Percentiles rank a stretch among this genome's conserved stretches.
These are phyloP conservation scores for Anniella stebbinsi DNA, from an alignment of 2,797 vertebrate species.

Conservation along the genomic window DNA sequence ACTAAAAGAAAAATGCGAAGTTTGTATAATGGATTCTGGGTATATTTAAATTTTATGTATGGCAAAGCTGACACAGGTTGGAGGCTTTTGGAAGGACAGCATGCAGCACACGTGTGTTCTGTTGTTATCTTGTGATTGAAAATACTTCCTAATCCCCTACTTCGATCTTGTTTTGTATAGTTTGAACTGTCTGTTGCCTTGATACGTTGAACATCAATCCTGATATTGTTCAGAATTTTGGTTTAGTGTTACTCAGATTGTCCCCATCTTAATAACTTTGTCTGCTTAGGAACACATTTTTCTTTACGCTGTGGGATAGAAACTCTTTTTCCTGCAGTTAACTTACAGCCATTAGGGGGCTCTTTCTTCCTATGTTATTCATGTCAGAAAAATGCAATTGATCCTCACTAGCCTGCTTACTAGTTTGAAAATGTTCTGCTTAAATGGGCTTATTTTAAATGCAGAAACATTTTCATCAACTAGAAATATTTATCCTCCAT, in stretches of 20 bases:
- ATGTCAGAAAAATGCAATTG: constrained; percentile 22
- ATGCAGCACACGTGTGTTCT: neutral
- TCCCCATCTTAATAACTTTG: constrained; percentile 19
- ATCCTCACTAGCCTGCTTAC: constrained; percentile 1
- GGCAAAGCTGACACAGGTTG: neutral
- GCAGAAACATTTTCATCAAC: neutral
- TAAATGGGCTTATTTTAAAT: constrained; percentile 32
- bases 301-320: constrained; percentile 25
- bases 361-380: constrained; percentile 75
- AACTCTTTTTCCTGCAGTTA: constrained; percentile 40
- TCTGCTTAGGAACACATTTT: constrained; percentile 37
- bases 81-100: rapidly evolving
- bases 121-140: neutral
- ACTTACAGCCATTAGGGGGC: constrained; percentile 76
- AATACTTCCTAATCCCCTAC: neutral
- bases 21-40: neutral
- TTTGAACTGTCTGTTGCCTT: constrained; percentile 3
- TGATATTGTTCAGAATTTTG: constrained; percentile 43
- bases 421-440: constrained; percentile 31
- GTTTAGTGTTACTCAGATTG: constrained; percentile 41
- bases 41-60: neutral
- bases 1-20: neutral
- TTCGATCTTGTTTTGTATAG: neutral
- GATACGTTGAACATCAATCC: neutral
- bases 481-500: neutral